Evolutionary conservation across 2,113 vertebrate genomes (phyloP).

Genomic region (Dasyornis broadbenti): DNA sequence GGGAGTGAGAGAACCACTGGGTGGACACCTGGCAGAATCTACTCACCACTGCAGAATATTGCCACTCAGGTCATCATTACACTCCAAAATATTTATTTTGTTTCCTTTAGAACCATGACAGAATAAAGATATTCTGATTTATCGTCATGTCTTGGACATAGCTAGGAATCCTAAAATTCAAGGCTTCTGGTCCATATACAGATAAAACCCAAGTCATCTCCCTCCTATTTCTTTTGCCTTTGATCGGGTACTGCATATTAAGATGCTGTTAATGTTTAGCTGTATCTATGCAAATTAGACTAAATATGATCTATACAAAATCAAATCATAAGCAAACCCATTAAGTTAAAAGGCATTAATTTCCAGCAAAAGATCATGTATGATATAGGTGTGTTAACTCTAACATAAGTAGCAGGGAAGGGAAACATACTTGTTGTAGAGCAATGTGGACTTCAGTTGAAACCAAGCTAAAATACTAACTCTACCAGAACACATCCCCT

Average conservation of each 20-base stretch:
- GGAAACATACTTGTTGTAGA: neutral
- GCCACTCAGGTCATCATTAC: no score
- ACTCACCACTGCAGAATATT: neutral
- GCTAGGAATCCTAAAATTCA: neutral
- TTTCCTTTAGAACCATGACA: neutral
- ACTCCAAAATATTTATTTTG: neutral
- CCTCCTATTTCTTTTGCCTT: neutral
- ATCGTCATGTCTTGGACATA: neutral
- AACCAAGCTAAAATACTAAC: neutral
- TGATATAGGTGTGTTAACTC: neutral
- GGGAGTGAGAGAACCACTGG: neutral
- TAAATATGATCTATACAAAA: neutral
- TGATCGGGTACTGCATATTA: neutral
- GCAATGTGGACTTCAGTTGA: neutral
- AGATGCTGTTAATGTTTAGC: neutral
- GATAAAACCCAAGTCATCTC: neutral
- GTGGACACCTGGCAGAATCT: rapidly evolving
- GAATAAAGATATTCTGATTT: neutral
- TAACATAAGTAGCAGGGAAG: neutral
- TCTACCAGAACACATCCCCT: rapidly evolving
- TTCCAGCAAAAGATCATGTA: neutral
- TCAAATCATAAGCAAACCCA: neutral
- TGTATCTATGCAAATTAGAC: neutral
- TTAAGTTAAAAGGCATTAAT: neutral
- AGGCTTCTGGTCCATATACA: neutral